Evolutionary conservation across 2,797 vertebrate genomes (phyloP), one percentile per base, ranked within the genome.

Genomic region (Hippoglossus hippoglossus): DNA sequence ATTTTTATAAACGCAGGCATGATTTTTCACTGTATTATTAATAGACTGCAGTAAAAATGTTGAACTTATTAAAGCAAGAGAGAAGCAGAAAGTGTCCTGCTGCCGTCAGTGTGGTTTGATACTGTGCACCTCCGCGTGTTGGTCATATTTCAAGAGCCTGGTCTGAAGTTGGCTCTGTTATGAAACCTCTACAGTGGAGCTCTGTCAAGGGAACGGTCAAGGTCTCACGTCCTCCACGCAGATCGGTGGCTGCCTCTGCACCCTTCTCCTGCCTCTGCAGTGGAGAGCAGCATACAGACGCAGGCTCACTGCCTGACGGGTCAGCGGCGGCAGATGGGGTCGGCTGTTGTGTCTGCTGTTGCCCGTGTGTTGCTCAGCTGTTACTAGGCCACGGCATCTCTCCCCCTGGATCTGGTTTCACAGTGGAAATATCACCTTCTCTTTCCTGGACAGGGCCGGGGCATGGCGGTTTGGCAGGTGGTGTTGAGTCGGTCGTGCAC

Each of bases 341-440:
- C 75, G 82, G 77, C 90, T 91, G 92, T 91, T 92, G 78, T 87
- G 89, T 91, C 89, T 91, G 84, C 87, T 87, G 86, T 83, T 82
- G 82, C 83, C 71, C 62, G 61, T 85, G 77, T 90, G 85, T 89
- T 87, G 77, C 85, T 93, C 92, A 94, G 92, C 92, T 93, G 91
- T 92, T 87, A 88, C 89, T 73, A 82, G 81, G 87, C 87, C 90
- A 82, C 66, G 6, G 63, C 75, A 67, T 87, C 84, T 79, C 67
- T 70, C 86, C 69, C 75, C 87, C 79, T 75, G 80, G 87, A 88
- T 93, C 88, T 52, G 72, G 58, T 94, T 92, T 92, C 93, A 91
- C 87, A 76, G 84, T 92, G 85, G 89, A 92, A 92, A 92, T 77
- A 89, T 92, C 87, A 88, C 82, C 90, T 87, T 87, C 82, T 86